Evolutionary conservation across 2,888 invertebrate species (phyloP).

Genomic region (Dolichopus griseipennis): DNA sequence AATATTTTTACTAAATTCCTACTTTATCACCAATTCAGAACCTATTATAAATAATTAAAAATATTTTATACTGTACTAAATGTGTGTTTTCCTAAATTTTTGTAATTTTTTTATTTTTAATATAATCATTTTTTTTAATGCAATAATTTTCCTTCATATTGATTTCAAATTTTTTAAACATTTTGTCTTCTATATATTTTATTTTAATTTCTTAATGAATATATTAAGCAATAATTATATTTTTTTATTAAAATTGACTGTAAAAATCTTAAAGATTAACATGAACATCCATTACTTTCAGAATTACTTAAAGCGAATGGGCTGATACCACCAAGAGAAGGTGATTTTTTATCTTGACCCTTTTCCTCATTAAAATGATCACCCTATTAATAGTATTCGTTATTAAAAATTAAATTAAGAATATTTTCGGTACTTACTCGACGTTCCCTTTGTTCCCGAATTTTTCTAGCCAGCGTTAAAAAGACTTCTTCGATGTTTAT

Average conservation of each 20-base stretch:
- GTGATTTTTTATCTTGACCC: constrained; percentile 40
- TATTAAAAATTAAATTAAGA: background rate
- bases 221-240: background rate
- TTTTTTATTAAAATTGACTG: constrained; percentile 1
- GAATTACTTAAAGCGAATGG: constrained; percentile 41
- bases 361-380: constrained; percentile 44
- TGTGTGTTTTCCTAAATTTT: background rate
- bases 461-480: constrained; percentile 69
- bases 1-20: background rate
- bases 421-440: constrained; percentile 47
- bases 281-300: constrained; percentile 42
- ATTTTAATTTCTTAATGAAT: background rate
- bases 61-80: background rate
- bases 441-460: constrained; percentile 69
- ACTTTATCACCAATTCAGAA: background rate
- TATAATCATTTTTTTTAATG: background rate
- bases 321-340: constrained; percentile 39
- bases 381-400: constrained; percentile 30
- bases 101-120: background rate
- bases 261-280: constrained; percentile 29
- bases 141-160: background rate
- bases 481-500: constrained; percentile 79
- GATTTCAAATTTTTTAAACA: background rate
- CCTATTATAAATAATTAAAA: background rate
- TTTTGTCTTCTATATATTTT: background rate